Evolutionary conservation across 2,797 vertebrate genomes (phyloP), one percentile per base, ranked within the genome.

Genomic region (Lagodon rhomboides): DNA sequence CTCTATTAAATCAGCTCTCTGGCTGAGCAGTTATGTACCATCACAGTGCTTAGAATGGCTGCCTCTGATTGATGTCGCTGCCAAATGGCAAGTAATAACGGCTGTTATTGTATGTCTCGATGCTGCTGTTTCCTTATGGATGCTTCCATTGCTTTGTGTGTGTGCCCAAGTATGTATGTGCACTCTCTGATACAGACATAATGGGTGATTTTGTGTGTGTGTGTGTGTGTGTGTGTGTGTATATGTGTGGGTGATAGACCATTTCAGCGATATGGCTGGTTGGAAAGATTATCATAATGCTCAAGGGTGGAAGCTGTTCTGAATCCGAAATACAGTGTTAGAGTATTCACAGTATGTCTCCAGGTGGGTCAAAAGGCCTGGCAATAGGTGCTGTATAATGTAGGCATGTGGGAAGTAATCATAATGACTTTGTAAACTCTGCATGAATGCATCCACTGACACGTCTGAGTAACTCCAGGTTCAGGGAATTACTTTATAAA

Each of bases 1-100:
- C 91, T 92, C 88, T 92, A 91, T 94, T 94, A 94, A 91, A 92
- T 90, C 85, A 83, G 80, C 83, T 82, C 79, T 82, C 87, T 82
- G 82, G 84, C 90, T 85, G 88, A 91, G 85, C 88, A 85, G 87
- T 89, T 89, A 90, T 92, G 89, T 87, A 90, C 87, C 88, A 93
- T 90, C 88, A 85, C 81, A 75, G 83, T 70, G 76, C 88, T 88
- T 66, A 72, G 69, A 89, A 88, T 76, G 86, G 80, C 80, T 68
- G 84, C 30, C 71, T 84, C 81, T 89, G 89, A 93, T 89, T 88
- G 87, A 93, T 87, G 82, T 71, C 85, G 23, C 75, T 79, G 76
- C 85, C 83, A 84, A 84, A 86, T 90, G 91, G 83, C 86, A 89
- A 90, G 90, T 90, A 85, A 92, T 92, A 91, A 86, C 22, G n/a